A percentile compares a stretch with the other conserved stretches of the same genome.
Evolutionary conservation across 2,888 invertebrate genomes (phyloP).

Genomic region (Macrophya annulata): DNA sequence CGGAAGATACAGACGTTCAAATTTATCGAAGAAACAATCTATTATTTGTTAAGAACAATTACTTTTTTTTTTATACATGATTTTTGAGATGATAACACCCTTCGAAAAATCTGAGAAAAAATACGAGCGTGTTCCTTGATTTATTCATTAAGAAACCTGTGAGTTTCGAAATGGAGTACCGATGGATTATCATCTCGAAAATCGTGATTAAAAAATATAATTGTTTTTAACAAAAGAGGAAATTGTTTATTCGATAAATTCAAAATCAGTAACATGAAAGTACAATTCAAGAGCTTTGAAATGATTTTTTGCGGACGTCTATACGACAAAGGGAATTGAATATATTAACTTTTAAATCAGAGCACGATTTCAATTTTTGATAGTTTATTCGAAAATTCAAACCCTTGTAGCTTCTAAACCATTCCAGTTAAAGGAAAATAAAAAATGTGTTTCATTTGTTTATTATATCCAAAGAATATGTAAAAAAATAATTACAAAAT

Average conservation of each 20-base stretch:
- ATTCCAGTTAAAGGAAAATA: background rate
- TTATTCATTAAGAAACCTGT: too few species aligned
- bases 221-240: background rate
- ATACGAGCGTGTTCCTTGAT: too few species aligned
- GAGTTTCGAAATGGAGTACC: too few species aligned
- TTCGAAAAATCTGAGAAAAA: too few species aligned
- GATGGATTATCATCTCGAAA: slow-evolving; percentile 12
- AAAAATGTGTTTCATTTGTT: background rate
- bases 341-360: background rate
- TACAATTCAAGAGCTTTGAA: slow-evolving; percentile 16
- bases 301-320: slow-evolving; percentile 3
- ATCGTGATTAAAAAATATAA: background rate
- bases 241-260: background rate
- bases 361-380: slow-evolving; percentile 14
- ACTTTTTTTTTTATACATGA: too few species aligned
- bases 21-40: too few species aligned
- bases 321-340: background rate
- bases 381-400: slow-evolving; percentile 13
- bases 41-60: too few species aligned
- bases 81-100: too few species aligned
- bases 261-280: background rate
- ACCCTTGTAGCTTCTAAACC: slow-evolving; percentile 15
- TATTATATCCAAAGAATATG: background rate
- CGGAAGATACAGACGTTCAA: too few species aligned
- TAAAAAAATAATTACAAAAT: slow-evolving; percentile 3